Evolutionary conservation across 2,797 vertebrate species (phyloP), one percentile per base, ranked within the genome.

Genomic region (Pachyuromys duprasi): DNA sequence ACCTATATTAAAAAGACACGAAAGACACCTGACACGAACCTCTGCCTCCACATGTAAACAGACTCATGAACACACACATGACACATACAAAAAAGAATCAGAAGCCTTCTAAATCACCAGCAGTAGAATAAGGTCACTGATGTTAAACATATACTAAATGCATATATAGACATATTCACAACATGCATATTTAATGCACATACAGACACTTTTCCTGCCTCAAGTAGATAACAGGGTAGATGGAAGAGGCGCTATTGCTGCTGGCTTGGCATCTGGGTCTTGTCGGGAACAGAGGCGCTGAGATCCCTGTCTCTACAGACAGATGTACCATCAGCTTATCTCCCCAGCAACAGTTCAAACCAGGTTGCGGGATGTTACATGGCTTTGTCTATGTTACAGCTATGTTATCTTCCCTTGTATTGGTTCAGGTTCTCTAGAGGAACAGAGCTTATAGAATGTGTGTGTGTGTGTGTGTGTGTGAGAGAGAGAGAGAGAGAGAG

Each of bases 51-150:
- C 31, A 67, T n/a, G 28, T 84, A 12, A 42, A 53, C 62, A 53
- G 63, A 84, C 63, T n/a, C 28, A n/a, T 53, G 20, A 69, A 53
- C 33, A 53, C 12, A 49, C 22, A 69, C 11, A n/a, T 4, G 33
- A 67, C 42, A 67, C 62, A 49, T 18, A 67, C 49, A 42, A 49
- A 28, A 65, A 67, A 63, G 60, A 88, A 88, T 0, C 80, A 62
- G 45, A 89, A 89, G 12, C 5, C 74, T 83, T 42, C 8, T 80
- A 93, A 76, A 63, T 84, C 45, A 62, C 6, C 28, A 75, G 83
- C 94, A 96, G 95, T 62, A 91, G 36, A 92, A 65, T 33, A 17
- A 53, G 45, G 72, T 87, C 87, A 63, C 2, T 49, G 53, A 62
- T 45, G 5, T 36, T 42, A 86, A 42, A 45, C 6, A 81, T 67